These are phyloP conservation scores for Notothenia coriiceps DNA, from an alignment of 2,113 vertebrate genomes.

Conservation along the genomic window DNA sequence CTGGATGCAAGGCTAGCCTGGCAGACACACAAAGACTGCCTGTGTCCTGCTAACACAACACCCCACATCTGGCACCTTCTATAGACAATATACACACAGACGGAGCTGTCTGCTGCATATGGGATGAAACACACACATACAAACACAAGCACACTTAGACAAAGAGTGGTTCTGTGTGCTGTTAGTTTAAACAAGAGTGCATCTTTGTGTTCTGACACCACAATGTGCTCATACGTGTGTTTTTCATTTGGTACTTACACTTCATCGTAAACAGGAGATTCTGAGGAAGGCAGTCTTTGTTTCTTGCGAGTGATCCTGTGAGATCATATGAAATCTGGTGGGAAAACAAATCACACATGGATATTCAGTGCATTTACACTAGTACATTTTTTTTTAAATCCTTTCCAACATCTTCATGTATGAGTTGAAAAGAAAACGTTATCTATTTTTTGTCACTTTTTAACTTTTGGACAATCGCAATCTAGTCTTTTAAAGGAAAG, in stretches of 20 bases:
- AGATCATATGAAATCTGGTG: constrained; percentile 93
- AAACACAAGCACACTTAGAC: constrained; percentile 45
- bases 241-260: constrained; percentile 86
- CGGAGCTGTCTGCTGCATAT: constrained; percentile 63
- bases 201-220: constrained; percentile 69
- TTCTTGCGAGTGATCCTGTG: constrained; percentile 90
- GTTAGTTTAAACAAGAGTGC: constrained; percentile 56
- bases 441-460: too few species aligned
- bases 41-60: constrained; percentile 72
- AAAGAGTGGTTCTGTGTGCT: constrained; percentile 63
- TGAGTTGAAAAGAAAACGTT: too few species aligned
- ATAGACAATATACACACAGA: constrained; percentile 77
- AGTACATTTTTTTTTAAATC: too few species aligned
- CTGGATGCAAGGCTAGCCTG: constrained; percentile 69
- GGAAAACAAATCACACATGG: constrained; percentile 42
- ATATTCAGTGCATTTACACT: not conserved
- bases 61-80: constrained; percentile 79
- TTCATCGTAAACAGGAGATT: constrained; percentile 95
- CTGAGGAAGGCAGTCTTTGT: constrained; percentile 94
- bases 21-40: constrained; percentile 70
- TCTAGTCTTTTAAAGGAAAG: too few species aligned
- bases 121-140: constrained; percentile 53
- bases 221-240: constrained; percentile 58
- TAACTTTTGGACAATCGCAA: too few species aligned
- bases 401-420: too few species aligned